Base-by-base conservation (phyloP, 2,113 vertebrate genomes). In the Thinocorus orbignyianus region DNA sequence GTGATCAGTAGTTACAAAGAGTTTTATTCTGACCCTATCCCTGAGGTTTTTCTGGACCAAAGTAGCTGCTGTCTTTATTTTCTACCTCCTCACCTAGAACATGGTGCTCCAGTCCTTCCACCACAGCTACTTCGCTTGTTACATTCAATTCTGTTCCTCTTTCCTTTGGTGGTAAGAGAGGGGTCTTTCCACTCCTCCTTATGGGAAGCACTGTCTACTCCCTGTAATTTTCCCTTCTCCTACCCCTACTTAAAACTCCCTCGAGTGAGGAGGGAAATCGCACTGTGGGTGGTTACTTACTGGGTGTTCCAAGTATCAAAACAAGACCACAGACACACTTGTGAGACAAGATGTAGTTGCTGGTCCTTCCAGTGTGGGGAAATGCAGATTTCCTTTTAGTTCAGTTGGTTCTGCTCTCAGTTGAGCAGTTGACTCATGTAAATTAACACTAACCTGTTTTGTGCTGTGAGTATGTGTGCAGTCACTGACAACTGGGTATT, bases 291-390 rank as follows among this genome's bases (percentile, higher is more conserved):
- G 86, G 88, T 33, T 78, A 19, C 49, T 83, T 62, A 35, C 80
- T 86, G 76, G 68, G 62, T 93, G 85, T 93, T 95, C 68, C 39
- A n/a, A 73, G 41, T 77, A 72, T 73, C 49, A 48, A 30, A 93
- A 68, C 44, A 76, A 70, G 90, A 44, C 48, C 57, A 10, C 66
- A 62, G 66, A 26, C 44, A 52, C 0, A 3, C 8, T 91, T 90
- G 51, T 55, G 25, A 49, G 79, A 42, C 10, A 16, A 51, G 41
- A 42, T 6, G 5, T n/a, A 35, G 71, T 18, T 81, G 48, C 49
- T 91, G 12, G 37, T 86, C 33, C 51, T 90, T 88, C 55, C 35
- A 13, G 11, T 64, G 61, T 31, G 19, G 24, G 54, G 28, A 73
- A 77, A 52, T 48, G 46, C 12, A 15, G 28, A 42, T 48, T 86